Percentiles rank a stretch among this genome's conserved stretches.
phyloP scores from a whole-genome alignment of 2,797 vertebrate species.

The Ptychobarbus kaznakovi region DNA sequence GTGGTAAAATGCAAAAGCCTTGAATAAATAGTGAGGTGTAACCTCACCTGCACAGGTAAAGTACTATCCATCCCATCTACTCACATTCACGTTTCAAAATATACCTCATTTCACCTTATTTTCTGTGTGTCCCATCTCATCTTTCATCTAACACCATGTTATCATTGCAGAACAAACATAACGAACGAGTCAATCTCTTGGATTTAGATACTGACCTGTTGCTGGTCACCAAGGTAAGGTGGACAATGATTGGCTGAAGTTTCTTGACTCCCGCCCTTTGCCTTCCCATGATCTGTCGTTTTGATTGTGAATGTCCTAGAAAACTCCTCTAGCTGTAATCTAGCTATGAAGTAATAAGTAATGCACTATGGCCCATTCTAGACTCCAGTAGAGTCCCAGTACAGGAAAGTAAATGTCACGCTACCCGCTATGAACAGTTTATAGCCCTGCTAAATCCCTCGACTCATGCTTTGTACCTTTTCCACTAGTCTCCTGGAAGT shows the following conservation, averaged over 20 bases:
- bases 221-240: constrained; percentile 75
- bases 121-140: constrained; percentile 48
- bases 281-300: constrained; percentile 3
- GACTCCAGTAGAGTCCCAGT: not conserved
- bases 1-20: constrained; percentile 39
- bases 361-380: constrained; percentile 25
- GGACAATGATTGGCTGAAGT: not conserved
- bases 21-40: constrained; percentile 27
- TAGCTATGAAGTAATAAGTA: constrained; percentile 17
- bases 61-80: constrained; percentile 29
- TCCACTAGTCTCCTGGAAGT: constrained; percentile 37
- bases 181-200: constrained; percentile 68
- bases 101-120: constrained; percentile 5
- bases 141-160: constrained; percentile 71
- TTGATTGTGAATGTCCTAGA: constrained; percentile 27
- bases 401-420: constrained; percentile 42
- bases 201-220: constrained; percentile 63
- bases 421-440: constrained; percentile 18
- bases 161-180: constrained; percentile 86
- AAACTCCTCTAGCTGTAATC: constrained; percentile 14
- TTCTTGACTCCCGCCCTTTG: not conserved
- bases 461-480: constrained; percentile 11
- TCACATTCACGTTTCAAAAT: not conserved
- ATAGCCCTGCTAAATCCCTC: constrained; percentile 25
- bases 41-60: constrained; percentile 34